Evolutionary conservation across 1,140 invertebrate genomes (phyloP).

Genomic region (Planococcus citri): DNA sequence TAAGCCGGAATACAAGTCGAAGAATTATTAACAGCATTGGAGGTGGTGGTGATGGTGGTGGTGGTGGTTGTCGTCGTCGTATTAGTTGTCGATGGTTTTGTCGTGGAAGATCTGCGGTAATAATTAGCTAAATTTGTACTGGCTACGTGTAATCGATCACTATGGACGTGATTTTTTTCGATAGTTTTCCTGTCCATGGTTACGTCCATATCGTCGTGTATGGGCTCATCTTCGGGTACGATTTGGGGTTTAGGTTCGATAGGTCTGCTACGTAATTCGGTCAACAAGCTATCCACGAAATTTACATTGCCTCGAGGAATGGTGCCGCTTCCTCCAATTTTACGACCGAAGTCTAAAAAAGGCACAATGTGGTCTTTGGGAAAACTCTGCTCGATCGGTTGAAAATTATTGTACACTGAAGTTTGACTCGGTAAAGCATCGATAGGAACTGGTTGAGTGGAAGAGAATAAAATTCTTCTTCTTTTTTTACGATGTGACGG

Average conservation of each 20-base stretch:
- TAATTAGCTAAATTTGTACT: background rate
- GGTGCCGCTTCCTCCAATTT: background rate
- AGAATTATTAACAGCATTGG: too few species aligned
- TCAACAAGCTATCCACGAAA: background rate
- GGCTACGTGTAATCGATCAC: background rate
- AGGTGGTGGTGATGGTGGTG: background rate
- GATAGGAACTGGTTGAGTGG: background rate
- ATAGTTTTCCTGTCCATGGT: background rate
- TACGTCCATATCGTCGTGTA: background rate
- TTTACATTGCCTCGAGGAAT: background rate
- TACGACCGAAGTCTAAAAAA: background rate
- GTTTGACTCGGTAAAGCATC: background rate
- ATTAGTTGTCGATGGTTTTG: background rate
- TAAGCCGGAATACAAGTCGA: background rate
- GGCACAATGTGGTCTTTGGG: background rate
- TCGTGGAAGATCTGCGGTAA: background rate
- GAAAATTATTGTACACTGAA: background rate
- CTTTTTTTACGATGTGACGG: conserved; percentile 9
- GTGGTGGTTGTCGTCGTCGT: background rate
- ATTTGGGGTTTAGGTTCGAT: background rate
- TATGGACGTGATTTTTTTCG: background rate
- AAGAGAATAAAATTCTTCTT: conserved; percentile 1
- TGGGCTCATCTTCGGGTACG: background rate
- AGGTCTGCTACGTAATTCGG: background rate
- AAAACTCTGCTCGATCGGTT: background rate